Conservation (phyloP, 1,140 invertebrate species). For the Anagrus nilaparvatae region DNA sequence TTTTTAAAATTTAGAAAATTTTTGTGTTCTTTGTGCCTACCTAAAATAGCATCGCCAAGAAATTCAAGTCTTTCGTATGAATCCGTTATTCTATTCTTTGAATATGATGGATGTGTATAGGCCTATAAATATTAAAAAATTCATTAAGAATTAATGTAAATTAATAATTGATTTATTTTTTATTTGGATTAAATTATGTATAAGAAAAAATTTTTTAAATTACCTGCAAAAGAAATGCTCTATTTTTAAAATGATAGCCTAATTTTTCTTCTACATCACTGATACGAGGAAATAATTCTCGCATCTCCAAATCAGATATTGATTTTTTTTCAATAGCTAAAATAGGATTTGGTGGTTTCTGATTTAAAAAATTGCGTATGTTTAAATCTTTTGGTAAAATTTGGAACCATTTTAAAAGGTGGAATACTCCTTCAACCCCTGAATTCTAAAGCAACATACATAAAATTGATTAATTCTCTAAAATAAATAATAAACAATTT, state of each 20-base stretch:
- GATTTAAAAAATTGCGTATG: conserved; percentile 26
- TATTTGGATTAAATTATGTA: conserved; percentile 4
- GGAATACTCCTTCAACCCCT: conserved; percentile 47
- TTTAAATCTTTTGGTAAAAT: conserved; percentile 45
- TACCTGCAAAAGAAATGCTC: conserved; percentile 44
- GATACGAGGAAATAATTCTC: conserved; percentile 35
- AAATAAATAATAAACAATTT: conserved; percentile 3
- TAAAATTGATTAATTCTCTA: conserved; percentile 1
- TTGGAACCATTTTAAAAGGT: conserved; percentile 63
- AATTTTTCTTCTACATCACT: conserved; percentile 50
- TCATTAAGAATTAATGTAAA: conserved; percentile 9
- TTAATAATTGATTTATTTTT: conserved; percentile 4
- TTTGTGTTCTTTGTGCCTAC: conserved; percentile 23
- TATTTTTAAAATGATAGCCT: conserved; percentile 57
- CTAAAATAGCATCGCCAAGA: conserved; percentile 86
- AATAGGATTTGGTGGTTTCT: conserved; percentile 21
- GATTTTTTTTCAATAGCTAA: no score
- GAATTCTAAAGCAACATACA: conserved; percentile 34
- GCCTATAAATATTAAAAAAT: conserved; percentile 52
- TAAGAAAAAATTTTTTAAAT: conserved; percentile 6
- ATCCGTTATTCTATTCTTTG: conserved; percentile 71
- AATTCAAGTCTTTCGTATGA: conserved; percentile 94
- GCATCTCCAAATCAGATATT: conserved; percentile 29
- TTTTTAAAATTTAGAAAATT: conserved; percentile 3
- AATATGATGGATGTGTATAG: conserved; percentile 86